phyloP scores from a whole-genome alignment of 2,888 invertebrate genomes.

The Hemithea aestivaria region DNA sequence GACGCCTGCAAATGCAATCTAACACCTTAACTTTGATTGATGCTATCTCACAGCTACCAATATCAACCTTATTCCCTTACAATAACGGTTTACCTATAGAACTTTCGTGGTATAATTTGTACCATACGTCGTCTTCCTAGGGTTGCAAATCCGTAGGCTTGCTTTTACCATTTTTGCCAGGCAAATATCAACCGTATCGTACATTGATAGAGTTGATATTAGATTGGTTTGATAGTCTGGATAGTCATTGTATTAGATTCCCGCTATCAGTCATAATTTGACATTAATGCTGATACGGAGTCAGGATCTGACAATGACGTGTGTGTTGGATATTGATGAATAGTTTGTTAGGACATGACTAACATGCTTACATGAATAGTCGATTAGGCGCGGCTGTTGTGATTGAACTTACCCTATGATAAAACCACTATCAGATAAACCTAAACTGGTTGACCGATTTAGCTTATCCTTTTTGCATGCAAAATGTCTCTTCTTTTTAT shows the following conservation, averaged over 20 bases:
- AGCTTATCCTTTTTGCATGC: too few relatives aligned
- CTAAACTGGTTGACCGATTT: not conserved
- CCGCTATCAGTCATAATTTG: conserved; percentile 58
- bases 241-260: conserved; percentile 9
- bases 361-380: not conserved
- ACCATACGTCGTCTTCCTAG: not conserved
- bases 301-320: conserved; percentile 17
- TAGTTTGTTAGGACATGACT: conserved; percentile 2
- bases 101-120: not conserved
- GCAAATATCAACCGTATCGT: not conserved
- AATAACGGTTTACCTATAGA: not conserved
- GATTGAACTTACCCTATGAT: not conserved
- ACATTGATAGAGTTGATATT: not conserved
- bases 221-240: not conserved
- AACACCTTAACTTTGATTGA: conserved; percentile 16
- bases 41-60: conserved; percentile 5
- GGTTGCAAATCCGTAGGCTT: not conserved
- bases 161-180: not conserved
- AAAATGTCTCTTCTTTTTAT: too few relatives aligned
- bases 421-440: not conserved
- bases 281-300: conserved; percentile 37
- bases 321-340: conserved; percentile 15
- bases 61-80: conserved; percentile 4
- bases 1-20: conserved; percentile 15
- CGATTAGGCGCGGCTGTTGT: not conserved